Evolutionary conservation across 2,888 invertebrate genomes (phyloP).

Genomic region (Ceramica pisi): DNA sequence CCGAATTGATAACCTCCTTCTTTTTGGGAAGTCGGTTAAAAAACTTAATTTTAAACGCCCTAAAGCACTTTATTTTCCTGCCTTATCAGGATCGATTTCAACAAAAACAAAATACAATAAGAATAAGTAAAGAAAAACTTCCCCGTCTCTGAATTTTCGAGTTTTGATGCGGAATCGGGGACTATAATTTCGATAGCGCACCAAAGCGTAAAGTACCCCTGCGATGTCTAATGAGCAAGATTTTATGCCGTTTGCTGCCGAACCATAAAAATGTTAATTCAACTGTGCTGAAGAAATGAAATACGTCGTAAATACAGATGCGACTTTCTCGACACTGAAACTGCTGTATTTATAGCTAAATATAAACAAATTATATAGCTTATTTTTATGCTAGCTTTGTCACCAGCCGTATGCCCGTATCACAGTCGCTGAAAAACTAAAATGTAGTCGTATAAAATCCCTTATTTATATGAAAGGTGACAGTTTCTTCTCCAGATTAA

Average conservation of each 20-base stretch:
- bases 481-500: too few relatives aligned
- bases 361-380: conserved; percentile 32
- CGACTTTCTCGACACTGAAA: conserved; percentile 54
- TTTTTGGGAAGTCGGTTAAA: too few relatives aligned
- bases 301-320: conserved; percentile 78
- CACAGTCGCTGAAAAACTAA: not conserved
- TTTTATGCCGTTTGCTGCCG: conserved; percentile 77
- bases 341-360: conserved; percentile 40
- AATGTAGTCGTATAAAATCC: not conserved
- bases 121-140: conserved; percentile 34
- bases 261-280: conserved; percentile 86
- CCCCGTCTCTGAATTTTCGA: conserved; percentile 55
- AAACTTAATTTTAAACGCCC: conserved; percentile 8
- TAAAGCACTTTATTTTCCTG: conserved; percentile 18
- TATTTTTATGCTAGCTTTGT: conserved; percentile 1
- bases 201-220: conserved; percentile 69
- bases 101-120: conserved; percentile 40
- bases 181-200: conserved; percentile 73
- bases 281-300: conserved; percentile 73
- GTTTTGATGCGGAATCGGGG: conserved; percentile 67
- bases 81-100: conserved; percentile 21
- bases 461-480: too few relatives aligned
- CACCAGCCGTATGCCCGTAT: not conserved
- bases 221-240: conserved; percentile 77
- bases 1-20: too few relatives aligned